Percentiles rank a stretch among this genome's conserved stretches.
These are phyloP conservation scores for Meloidogyne floridensis DNA, from an alignment of 1,140 invertebrate species.

Conservation along the genomic window DNA sequence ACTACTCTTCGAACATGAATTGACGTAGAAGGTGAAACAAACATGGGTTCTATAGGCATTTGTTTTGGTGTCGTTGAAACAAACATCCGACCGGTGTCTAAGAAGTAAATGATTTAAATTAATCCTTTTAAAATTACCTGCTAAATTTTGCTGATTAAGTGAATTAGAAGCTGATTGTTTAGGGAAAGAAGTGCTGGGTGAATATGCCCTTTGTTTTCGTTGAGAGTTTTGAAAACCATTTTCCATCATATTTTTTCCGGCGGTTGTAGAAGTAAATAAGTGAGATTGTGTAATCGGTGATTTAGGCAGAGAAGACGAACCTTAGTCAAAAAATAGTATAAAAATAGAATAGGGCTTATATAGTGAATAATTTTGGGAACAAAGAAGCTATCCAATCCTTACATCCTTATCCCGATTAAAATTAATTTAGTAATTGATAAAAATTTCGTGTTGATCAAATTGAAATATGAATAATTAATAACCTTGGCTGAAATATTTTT, in stretches of 20 bases:
- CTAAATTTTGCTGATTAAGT: not conserved
- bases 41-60: conserved; percentile 16
- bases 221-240: not conserved
- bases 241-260: not conserved
- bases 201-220: not conserved
- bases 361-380: not conserved
- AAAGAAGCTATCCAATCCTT: too few relatives aligned
- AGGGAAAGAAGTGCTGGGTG: not conserved
- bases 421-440: too few relatives aligned
- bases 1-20: conserved; percentile 13
- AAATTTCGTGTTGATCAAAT: too few relatives aligned
- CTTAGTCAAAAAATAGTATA: not conserved
- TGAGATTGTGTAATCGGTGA: not conserved
- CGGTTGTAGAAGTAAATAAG: not conserved
- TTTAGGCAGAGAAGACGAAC: not conserved
- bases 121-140: not conserved
- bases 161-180: not conserved
- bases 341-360: not conserved
- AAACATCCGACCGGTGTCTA: not conserved
- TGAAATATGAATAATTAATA: too few relatives aligned
- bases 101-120: not conserved
- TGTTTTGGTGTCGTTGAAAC: not conserved
- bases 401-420: too few relatives aligned
- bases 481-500: too few relatives aligned
- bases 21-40: conserved; percentile 17